These are phyloP conservation scores for Eciton burchellii DNA, from an alignment of 1,140 invertebrate genomes.

Conservation along the genomic window DNA sequence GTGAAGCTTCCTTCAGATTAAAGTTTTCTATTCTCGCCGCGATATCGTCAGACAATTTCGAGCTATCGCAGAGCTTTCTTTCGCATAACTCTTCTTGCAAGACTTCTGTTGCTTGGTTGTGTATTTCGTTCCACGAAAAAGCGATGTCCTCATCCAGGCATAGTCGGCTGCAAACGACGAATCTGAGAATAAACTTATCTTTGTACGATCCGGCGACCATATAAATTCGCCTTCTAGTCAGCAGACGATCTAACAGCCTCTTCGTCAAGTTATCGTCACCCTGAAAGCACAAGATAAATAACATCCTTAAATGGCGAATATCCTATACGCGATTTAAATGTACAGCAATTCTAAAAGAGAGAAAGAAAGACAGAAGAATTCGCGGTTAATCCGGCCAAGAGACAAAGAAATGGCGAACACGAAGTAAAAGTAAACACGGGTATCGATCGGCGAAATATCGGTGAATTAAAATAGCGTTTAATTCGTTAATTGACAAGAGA, in stretches of 20 bases:
- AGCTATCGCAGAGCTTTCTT: neutral
- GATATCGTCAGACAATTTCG: constrained; percentile 57
- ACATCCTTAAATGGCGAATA: neutral
- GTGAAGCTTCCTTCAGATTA: constrained; percentile 65
- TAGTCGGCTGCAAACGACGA: constrained; percentile 92
- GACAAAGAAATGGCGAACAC: too few species aligned
- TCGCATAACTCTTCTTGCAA: constrained; percentile 26
- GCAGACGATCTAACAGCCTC: constrained; percentile 91
- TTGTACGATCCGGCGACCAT: constrained; percentile 91
- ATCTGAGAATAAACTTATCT: constrained; percentile 91
- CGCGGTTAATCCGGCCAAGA: neutral
- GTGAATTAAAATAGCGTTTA: neutral
- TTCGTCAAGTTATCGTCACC: constrained; percentile 91
- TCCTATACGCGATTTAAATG: neutral
- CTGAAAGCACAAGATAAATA: constrained; percentile 81
- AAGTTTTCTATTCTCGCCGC: constrained; percentile 61
- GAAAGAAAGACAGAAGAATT: neutral
- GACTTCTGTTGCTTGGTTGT: constrained; percentile 85
- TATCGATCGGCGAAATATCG: neutral
- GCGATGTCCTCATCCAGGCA: constrained; percentile 91
- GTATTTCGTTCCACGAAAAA: constrained; percentile 94
- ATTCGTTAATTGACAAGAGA: neutral
- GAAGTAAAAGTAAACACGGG: too few species aligned
- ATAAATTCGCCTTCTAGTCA: constrained; percentile 92
- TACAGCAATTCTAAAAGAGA: too few species aligned